phyloP scores from a whole-genome alignment of 1,140 invertebrate genomes.

The Ectropis grisescens region DNA sequence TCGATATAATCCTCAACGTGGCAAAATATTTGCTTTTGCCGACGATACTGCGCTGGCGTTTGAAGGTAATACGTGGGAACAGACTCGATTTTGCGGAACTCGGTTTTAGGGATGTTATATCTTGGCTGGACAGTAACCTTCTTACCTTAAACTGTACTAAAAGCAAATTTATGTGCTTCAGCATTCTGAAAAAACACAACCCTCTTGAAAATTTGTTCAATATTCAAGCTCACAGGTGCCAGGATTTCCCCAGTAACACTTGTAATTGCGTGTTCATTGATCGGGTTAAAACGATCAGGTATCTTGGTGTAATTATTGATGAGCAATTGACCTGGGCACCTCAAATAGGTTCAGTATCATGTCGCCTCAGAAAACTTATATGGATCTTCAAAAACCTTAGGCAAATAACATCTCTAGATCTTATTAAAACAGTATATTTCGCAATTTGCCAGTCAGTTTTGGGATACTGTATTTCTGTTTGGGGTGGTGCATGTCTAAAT shows the following conservation, averaged over 20 bases:
- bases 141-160: background rate
- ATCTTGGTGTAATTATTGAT: conserved; percentile 8
- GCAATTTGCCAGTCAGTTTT: conserved; percentile 10
- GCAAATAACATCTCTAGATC: conserved; percentile 1
- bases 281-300: background rate
- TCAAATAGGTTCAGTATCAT: conserved; percentile 6
- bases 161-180: background rate
- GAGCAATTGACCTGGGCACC: conserved; percentile 2
- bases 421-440: conserved; percentile 10
- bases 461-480: conserved; percentile 8
- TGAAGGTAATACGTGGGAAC: background rate
- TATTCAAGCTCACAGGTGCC: background rate
- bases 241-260: background rate
- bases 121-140: background rate
- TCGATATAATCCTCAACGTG: background rate
- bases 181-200: background rate
- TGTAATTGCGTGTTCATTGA: background rate
- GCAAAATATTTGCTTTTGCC: conserved; percentile 5
- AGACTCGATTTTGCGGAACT: background rate
- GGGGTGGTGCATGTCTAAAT: no score
- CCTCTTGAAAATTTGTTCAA: background rate
- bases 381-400: conserved; percentile 15
- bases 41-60: conserved; percentile 7
- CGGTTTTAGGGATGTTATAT: background rate
- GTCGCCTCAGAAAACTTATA: conserved; percentile 10